Percentiles rank a stretch among this genome's conserved stretches.
These are phyloP conservation scores for Gavialis gangeticus DNA, from an alignment of 2,113 vertebrate species.

Conservation along the genomic window DNA sequence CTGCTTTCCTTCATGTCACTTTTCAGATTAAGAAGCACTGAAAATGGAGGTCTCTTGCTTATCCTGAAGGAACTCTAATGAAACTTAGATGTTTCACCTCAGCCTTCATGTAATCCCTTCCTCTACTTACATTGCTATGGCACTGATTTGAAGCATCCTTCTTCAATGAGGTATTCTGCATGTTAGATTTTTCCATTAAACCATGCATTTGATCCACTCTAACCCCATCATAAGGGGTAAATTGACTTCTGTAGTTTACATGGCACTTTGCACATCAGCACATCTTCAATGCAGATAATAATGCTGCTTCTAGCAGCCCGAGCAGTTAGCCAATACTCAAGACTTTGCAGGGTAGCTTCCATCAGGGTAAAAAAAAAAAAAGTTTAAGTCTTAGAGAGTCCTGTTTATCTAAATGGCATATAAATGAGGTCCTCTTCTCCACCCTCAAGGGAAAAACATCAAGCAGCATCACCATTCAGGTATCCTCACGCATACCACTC, in stretches of 20 bases:
- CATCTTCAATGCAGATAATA: background rate
- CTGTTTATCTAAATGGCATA: background rate
- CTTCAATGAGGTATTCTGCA: accelerated
- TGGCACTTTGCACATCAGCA: accelerated
- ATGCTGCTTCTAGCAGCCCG: background rate
- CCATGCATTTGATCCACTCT: background rate
- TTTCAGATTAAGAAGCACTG: background rate
- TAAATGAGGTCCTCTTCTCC: background rate
- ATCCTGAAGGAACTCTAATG: background rate
- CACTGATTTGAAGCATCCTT: background rate
- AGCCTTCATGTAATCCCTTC: background rate
- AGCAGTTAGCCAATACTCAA: background rate
- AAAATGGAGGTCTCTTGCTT: background rate
- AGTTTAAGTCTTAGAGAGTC: background rate
- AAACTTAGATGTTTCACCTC: background rate
- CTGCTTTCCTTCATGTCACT: background rate
- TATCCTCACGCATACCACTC: background rate
- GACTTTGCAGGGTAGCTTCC: background rate
- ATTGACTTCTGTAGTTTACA: background rate
- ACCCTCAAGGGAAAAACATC: background rate
- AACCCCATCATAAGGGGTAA: background rate
- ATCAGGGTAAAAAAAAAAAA: background rate
- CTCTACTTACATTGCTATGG: background rate
- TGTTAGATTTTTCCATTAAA: background rate
- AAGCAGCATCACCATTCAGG: background rate